A percentile compares a stretch with the other conserved stretches of the same genome.
These are phyloP conservation scores for Ischnura elegans DNA, from an alignment of 2,888 invertebrate genomes.

Conservation along the genomic window DNA sequence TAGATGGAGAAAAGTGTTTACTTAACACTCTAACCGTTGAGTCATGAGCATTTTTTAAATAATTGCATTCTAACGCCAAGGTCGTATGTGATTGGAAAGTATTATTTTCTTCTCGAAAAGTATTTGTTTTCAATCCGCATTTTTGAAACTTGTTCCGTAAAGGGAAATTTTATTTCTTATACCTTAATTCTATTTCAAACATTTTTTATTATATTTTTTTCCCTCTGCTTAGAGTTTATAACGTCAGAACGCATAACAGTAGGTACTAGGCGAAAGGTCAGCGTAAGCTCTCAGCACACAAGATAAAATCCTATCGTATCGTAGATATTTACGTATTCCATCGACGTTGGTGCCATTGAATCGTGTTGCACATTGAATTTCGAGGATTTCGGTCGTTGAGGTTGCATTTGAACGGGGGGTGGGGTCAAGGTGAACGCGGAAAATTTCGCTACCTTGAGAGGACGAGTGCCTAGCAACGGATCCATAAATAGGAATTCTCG, in stretches of 20 bases:
- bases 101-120: too few relatives aligned
- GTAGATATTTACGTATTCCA: background rate
- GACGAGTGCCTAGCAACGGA: constrained; percentile 53
- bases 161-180: too few relatives aligned
- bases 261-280: background rate
- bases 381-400: background rate
- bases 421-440: background rate
- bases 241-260: background rate
- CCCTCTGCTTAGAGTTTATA: background rate
- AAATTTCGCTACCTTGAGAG: background rate
- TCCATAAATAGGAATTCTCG: constrained; percentile 59
- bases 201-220: too few relatives aligned
- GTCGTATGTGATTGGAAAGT: too few relatives aligned
- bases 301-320: background rate
- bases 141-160: too few relatives aligned
- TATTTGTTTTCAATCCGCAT: too few relatives aligned
- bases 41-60: too few relatives aligned
- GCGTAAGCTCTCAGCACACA: background rate
- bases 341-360: background rate
- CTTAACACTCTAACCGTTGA: too few relatives aligned
- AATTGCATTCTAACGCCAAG: too few relatives aligned
- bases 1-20: too few relatives aligned
- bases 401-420: background rate
- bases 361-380: background rate
- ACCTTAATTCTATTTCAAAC: too few relatives aligned